A percentile compares a stretch with the other conserved stretches of the same genome.
These are phyloP conservation scores for Phaethornis superciliosus DNA, from an alignment of 2,113 vertebrate genomes.

Conservation along the genomic window DNA sequence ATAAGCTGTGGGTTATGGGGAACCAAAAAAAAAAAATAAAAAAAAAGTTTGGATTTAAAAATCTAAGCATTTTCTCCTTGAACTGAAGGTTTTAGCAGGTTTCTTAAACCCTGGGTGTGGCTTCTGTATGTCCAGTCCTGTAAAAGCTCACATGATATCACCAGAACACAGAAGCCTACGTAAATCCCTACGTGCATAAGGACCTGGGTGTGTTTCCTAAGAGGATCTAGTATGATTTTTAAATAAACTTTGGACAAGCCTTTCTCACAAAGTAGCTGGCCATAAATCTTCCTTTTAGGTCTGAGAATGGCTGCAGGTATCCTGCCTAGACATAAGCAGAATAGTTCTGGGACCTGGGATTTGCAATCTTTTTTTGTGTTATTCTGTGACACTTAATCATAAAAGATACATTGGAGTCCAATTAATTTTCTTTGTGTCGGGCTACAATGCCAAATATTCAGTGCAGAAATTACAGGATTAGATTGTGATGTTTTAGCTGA, in stretches of 20 bases:
- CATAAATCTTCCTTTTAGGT: background rate
- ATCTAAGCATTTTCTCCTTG: background rate
- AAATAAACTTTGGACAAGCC: background rate
- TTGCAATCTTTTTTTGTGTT: constrained; percentile 19
- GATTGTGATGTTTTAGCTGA: constrained; percentile 58
- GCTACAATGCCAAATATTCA: constrained; percentile 32
- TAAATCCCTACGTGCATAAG: accelerated
- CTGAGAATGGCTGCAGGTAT: background rate
- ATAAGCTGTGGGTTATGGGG: background rate
- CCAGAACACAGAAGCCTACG: background rate
- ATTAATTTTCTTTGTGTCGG: constrained; percentile 41
- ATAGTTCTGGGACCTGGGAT: background rate
- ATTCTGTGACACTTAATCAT: constrained; percentile 33
- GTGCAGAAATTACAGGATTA: constrained; percentile 65
- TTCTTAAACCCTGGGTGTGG: background rate
- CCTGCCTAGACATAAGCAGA: background rate
- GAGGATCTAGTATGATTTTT: background rate
- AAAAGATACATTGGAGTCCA: constrained; percentile 42
- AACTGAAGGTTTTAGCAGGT: background rate
- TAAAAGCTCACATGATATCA: background rate
- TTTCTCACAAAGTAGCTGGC: background rate
- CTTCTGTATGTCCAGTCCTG: background rate
- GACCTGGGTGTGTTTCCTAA: background rate
- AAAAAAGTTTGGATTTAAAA: background rate
- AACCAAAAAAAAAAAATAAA: too few species aligned